Conservation (phyloP, 2,113 vertebrate genomes). For the Hemiscyllium ocellatum region DNA sequence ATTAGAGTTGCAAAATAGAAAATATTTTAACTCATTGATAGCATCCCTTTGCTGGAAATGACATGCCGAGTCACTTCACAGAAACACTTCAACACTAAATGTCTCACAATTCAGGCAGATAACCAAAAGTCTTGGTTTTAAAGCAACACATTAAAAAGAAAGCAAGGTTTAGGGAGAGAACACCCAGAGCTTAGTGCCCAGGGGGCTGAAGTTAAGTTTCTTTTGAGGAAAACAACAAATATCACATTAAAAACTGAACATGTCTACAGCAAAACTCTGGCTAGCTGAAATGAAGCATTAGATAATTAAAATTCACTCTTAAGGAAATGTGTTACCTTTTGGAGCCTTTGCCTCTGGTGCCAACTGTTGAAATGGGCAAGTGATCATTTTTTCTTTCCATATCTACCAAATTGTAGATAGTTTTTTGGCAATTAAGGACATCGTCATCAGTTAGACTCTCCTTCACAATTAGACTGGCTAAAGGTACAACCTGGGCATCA, state of each 20-base stretch:
- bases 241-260: neutral
- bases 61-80: neutral
- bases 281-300: neutral
- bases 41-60: neutral
- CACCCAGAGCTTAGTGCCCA: neutral
- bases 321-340: conserved; percentile 68
- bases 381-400: conserved; percentile 98
- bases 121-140: neutral
- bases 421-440: conserved; percentile 94
- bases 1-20: neutral
- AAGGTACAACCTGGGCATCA: conserved; percentile 77
- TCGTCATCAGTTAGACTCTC: conserved; percentile 89
- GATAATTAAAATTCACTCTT: neutral
- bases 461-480: conserved; percentile 93
- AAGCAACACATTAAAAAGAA: neutral
- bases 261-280: neutral
- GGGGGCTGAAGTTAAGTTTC: neutral
- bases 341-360: conserved; percentile 93
- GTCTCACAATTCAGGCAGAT: neutral
- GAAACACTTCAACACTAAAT: neutral
- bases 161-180: neutral
- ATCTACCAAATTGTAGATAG: conserved; percentile 92
- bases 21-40: neutral
- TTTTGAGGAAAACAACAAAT: neutral
- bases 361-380: conserved; percentile 93